Evolutionary conservation across 2,113 vertebrate species (phyloP), one percentile per base, ranked within the genome.

Genomic region (Vireo altiloquus): DNA sequence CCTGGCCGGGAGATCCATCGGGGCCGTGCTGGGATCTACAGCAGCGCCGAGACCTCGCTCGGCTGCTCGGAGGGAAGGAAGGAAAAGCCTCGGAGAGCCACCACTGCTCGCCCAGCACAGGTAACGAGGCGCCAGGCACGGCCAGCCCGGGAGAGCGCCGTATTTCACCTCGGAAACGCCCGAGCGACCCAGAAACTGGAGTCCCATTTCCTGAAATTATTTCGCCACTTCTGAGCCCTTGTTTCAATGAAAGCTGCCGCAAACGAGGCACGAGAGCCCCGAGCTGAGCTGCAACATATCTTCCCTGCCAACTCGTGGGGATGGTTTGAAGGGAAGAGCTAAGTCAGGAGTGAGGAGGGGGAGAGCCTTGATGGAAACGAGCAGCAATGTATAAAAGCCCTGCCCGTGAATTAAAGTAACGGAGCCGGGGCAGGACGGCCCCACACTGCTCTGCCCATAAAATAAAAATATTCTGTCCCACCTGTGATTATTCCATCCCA

Each of bases 161-260:
- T 77, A 47, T 84, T 87, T 65, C 56, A 70, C 78, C 84, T 72
- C 13, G 46, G 87, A 91, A 96, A 94, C 79, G 89, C 94, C 95
- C 40, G 47, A 84, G 88, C 59, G 94, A 87, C 94, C 89, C 54
- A 52, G 81, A 77, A 94, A 78, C 72, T 8, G 15, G 14, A 92
- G 89, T 54, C 77, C 72, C 87, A 75, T 74, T 94, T 95, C 92
- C 95, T 92, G 84, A 89, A 92, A 81, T 92, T 81, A 96, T 92
- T 92, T 42, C 49, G 10, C 42, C 5, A 4, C 72, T 92, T 65
- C 81, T 72, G 93, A 89, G 93, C 93, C 72, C 52, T 39, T 13
- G 56, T 59, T 80, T 80, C 86, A 90, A 86, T 50, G 80, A 61
- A 76, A 61, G 31, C 78, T 46, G 74, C 70, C 6, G 35, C 23